Evolutionary conservation across 2,113 vertebrate genomes (phyloP), one percentile per base, ranked within the genome.

Genomic region (Cyanocitta stelleri): DNA sequence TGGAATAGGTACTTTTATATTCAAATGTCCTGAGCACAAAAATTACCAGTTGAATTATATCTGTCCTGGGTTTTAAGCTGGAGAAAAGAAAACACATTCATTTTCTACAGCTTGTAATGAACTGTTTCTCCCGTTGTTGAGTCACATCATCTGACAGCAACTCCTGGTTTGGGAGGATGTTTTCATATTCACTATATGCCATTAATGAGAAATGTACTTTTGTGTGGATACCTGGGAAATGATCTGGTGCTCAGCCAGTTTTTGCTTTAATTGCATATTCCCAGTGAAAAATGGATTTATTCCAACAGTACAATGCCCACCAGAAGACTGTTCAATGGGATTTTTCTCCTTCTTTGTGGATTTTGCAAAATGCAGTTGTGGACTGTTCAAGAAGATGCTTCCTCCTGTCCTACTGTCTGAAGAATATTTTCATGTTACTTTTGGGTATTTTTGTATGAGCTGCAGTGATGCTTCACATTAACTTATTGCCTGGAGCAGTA

Each of bases 1-100:
- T 93, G 48, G 59, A 93, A 83, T 71, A 87, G 71, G 58, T 79
- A 49, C 81, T 79, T 96, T 91, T 88, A n/a, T 77, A 79, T 93
- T 91, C 81, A 89, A 94, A 85, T 14, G 6, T 91, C 78, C 78
- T 21, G 41, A 91, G 72, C 37, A 71, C 41, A 77, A 79, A 93
- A 77, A 91, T 83, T 94, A 30, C 59, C 43, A 29, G 19, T 7
- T 94, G 75, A 96, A 87, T 93, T 85, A 91, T 6, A 3, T 77
- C 39, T 95, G 78, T 86, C 51, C 48, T 85, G 75, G 27, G 13
- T 86, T 33, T 77, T 91, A 39, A 93, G 68, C 51, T 85, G 51
- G 24, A 73, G 52, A 91, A 66, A 21, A 85, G 52, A 87, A 91
- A 82, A 85, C 48, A 89, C n/a, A 62, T 85, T 82, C 8, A 79